Conservation (phyloP, 2,113 vertebrate genomes). For the Alligator sinensis region DNA sequence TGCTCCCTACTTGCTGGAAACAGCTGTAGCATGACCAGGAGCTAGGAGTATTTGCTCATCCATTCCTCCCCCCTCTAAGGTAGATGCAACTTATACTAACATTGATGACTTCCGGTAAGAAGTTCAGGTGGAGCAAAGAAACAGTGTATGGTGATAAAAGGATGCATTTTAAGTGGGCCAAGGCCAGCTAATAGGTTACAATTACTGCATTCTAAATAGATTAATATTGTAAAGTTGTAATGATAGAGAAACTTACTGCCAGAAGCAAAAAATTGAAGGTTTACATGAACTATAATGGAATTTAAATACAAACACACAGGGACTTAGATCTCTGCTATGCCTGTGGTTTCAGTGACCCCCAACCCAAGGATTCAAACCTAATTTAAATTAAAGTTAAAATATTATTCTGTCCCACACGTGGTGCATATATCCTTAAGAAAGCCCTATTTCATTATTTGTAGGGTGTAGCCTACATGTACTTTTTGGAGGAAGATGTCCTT, state of each 20-base stretch:
- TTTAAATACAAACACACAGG: too few relatives aligned
- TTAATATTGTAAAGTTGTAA: neutral
- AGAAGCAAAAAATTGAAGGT: neutral
- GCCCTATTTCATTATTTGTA: too few relatives aligned
- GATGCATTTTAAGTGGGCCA: too few relatives aligned
- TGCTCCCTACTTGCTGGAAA: neutral
- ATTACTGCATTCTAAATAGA: slow-evolving; percentile 18
- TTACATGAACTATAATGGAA: neutral
- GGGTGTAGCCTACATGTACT: neutral
- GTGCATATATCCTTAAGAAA: too few relatives aligned
- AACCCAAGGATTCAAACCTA: too few relatives aligned
- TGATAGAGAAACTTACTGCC: neutral
- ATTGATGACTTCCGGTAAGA: too few relatives aligned
- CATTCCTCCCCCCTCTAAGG: neutral
- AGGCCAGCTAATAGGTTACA: neutral
- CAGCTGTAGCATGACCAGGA: neutral
- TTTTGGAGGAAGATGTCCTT: neutral
- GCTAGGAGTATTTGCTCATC: fast-evolving
- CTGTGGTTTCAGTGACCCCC: too few relatives aligned
- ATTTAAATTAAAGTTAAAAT: too few relatives aligned
- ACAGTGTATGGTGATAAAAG: too few relatives aligned
- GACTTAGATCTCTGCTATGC: too few relatives aligned
- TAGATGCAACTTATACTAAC: neutral
- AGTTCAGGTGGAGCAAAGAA: too few relatives aligned
- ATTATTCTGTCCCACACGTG: too few relatives aligned